A percentile compares a stretch with the other conserved stretches of the same genome.
Conservation (phyloP, 2,797 vertebrate species). For the Sciaenops ocellatus region DNA sequence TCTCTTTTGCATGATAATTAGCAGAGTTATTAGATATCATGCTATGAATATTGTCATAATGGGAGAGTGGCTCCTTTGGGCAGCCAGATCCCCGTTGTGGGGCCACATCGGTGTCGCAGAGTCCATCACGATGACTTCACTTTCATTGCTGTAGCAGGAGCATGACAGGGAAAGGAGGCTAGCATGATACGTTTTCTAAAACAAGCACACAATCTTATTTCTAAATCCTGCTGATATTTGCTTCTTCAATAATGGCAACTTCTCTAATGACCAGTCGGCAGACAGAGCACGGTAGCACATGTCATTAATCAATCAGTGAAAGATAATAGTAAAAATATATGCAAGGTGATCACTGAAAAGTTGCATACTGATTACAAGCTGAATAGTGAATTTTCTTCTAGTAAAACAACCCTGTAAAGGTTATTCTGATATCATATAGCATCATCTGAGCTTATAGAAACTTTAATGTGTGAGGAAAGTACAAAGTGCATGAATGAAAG, state of each 20-base stretch:
- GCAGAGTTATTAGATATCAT: slow-evolving; percentile 59
- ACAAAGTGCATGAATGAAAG: neutral
- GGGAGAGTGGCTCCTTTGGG: slow-evolving; percentile 31
- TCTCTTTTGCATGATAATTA: slow-evolving; percentile 62
- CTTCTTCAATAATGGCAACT: slow-evolving; percentile 9
- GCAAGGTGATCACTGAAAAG: neutral
- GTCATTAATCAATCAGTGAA: slow-evolving; percentile 34
- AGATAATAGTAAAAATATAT: neutral
- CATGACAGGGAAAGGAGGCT: neutral
- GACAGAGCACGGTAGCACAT: slow-evolving; percentile 25
- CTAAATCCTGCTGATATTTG: slow-evolving; percentile 35
- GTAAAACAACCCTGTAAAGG: neutral
- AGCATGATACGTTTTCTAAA: neutral
- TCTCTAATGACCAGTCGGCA: slow-evolving; percentile 29
- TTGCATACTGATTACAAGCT: neutral
- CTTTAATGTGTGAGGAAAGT: neutral
- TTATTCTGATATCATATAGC: neutral
- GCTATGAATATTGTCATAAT: slow-evolving; percentile 51
- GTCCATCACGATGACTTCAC: slow-evolving; percentile 14
- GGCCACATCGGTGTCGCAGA: slow-evolving; percentile 4
- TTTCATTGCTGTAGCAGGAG: neutral
- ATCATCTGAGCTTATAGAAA: neutral
- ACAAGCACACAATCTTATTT: slow-evolving; percentile 6
- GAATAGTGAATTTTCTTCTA: neutral
- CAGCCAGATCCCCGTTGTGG: slow-evolving; percentile 11